Base-by-base conservation (phyloP, 2,888 invertebrate genomes). In the Pyrocoelia pectoralis region DNA sequence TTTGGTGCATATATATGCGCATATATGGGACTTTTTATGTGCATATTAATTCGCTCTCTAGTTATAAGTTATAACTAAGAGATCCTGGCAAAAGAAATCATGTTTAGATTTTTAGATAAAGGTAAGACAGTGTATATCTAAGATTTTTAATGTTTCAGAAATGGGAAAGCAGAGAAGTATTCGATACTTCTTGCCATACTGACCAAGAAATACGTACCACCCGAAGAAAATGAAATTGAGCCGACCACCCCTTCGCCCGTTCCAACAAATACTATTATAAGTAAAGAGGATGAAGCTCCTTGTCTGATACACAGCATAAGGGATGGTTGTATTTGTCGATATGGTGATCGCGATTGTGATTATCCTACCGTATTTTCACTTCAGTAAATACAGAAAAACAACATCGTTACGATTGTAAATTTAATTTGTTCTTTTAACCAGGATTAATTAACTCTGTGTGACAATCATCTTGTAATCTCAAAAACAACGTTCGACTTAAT, bases 261-360 rank as follows among this genome's bases (percentile, higher is more conserved):
- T 24, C 14, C 28, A 8, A 1, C 28, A n/a, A 12, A 10, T 2
- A 14, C 19, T 2, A 29, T 12, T 18, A 2, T 18, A 3, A n/a
- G 4, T 19, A 5, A 5, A 3, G 24, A 24, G 24, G 49, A 49
- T 3, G 50, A 50, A 13, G 24, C 50, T 28, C 63, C 59, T 0
- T 64, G 63, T 9, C 14, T 29, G 1, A 24, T 64, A 4, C 51
- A 51, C 17, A 59, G 63, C 38, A 15, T 59, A 1, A 13, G 33
- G 15, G 19, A 38, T n/a, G 63, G 59, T 10, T 64, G 63, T 40
- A 12, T 64, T 12, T 64, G 63, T 12, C 14, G 59, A 55, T 55
- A 33, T 18, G 58, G 55, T 3, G 63, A 64, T 29, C 8, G n/a
- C 13, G 13, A 24, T 13, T 59, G 59, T n/a, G 8, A 48, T 12